A percentile compares a stretch with the other conserved stretches of the same genome.
Conservation (phyloP, 2,113 vertebrate species). For the Rousettus leschenaultii region DNA sequence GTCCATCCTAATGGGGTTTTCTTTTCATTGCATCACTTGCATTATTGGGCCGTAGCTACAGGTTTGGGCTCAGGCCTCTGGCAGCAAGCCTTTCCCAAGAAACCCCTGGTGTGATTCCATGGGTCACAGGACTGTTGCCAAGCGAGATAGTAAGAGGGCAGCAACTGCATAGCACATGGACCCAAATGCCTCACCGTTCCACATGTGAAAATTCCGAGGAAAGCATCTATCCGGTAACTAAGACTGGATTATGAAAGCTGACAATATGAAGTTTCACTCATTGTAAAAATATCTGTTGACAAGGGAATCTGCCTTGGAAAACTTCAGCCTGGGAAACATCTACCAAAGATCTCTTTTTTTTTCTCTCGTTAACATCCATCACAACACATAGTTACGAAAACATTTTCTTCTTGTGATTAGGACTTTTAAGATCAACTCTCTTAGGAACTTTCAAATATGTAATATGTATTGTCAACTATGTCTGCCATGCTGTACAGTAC, state of each 20-base stretch:
- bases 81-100: not conserved
- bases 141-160: not conserved
- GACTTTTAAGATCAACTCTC: not conserved
- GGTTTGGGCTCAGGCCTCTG: not conserved
- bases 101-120: not conserved
- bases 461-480: not conserved
- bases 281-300: not conserved
- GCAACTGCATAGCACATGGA: accelerated
- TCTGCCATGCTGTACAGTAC: accelerated
- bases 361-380: not conserved
- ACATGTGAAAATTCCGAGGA: not conserved
- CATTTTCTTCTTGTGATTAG: not conserved
- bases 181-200: not conserved
- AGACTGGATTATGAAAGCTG: not conserved
- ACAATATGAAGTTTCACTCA: not conserved
- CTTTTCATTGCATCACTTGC: not conserved
- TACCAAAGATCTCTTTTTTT: not conserved
- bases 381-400: not conserved
- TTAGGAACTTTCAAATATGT: not conserved
- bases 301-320: not conserved
- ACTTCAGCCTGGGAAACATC: not conserved
- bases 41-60: not conserved
- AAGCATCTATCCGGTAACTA: not conserved
- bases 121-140: not conserved
- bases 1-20: not conserved